Evolutionary conservation across 2,797 vertebrate species (phyloP), one percentile per base, ranked within the genome.

Genomic region (Crenuchus spilurus): DNA sequence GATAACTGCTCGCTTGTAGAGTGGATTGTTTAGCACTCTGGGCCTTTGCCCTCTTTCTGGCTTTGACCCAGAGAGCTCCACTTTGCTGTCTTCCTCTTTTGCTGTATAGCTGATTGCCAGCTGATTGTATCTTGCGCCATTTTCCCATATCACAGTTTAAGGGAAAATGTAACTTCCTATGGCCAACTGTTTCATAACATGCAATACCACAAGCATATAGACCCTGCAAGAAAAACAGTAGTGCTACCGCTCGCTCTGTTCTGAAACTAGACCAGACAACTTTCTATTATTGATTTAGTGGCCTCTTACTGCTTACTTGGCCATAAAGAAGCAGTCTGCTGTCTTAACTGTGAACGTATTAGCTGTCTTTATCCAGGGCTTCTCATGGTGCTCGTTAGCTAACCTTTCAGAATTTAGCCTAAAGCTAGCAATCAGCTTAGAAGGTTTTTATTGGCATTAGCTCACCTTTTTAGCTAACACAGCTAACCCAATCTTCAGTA

Each of bases 391-490:
- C 1, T 63, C 31, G 49, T 55, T 1, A 37, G 10, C 22, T 20
- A 16, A 54, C 7, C 11, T 46, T 28, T 55, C 26, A 9, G 28
- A 58, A 18, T 41, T 6, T 9, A n/a, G n/a, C n/a, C n/a, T n/a
- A 30, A 46, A 18, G 5, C 22, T 46, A 42, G 28, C 31, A 51
- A 26, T 51, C 14, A 51, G 60, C 37, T 37, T 46, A 22, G n/a
- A 20, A 13, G 11, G 14, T 61, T 28, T 31, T n/a, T 42, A 37
- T 33, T 9, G 9, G 16, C 26, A 65, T 33, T 65, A 65, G 14
- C 51, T n/a, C 39, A 63, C 24, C 51, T 52, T 44, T 60, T 44
- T 49, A 49, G n/a, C 42, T 58, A 31, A 57, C 62, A 28, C 6
- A 18, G 63, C 11, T 26, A 51, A 28, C 37, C 16, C 7, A 42